phyloP scores from a whole-genome alignment of 1,140 invertebrate genomes.

The Bombus pascuorum region DNA sequence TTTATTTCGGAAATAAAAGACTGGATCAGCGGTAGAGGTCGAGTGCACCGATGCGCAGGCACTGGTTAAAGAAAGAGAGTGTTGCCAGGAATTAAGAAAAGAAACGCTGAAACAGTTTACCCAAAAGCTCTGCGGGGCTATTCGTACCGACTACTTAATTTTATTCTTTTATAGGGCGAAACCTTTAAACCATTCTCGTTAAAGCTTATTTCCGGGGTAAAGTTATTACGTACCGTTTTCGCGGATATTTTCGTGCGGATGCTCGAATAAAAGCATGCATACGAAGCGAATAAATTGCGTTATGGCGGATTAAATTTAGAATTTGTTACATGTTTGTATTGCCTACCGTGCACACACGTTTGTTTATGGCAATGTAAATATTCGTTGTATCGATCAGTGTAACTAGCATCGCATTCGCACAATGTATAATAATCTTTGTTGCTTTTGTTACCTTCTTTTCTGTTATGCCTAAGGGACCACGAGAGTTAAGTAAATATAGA shows the following conservation, averaged over 20 bases:
- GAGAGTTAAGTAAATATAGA: slow-evolving; percentile 11
- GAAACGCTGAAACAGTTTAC: slow-evolving; percentile 12
- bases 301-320: background rate
- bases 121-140: slow-evolving; percentile 15
- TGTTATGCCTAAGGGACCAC: slow-evolving; percentile 42
- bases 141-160: slow-evolving; percentile 28
- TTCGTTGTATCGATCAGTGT: no score
- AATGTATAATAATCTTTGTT: no score
- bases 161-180: background rate
- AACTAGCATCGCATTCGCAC: no score
- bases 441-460: background rate
- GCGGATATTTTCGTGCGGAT: background rate
- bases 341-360: background rate
- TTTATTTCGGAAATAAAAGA: slow-evolving; percentile 10
- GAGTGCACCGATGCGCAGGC: background rate
- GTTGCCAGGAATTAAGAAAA: slow-evolving; percentile 22
- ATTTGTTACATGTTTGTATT: background rate
- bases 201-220: background rate
- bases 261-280: no score
- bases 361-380: no score
- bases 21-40: no score
- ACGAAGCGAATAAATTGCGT: background rate
- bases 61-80: background rate
- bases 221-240: background rate
- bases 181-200: background rate